Base-by-base conservation (phyloP, 1,140 invertebrate genomes). In the Pogonus chalceus region DNA sequence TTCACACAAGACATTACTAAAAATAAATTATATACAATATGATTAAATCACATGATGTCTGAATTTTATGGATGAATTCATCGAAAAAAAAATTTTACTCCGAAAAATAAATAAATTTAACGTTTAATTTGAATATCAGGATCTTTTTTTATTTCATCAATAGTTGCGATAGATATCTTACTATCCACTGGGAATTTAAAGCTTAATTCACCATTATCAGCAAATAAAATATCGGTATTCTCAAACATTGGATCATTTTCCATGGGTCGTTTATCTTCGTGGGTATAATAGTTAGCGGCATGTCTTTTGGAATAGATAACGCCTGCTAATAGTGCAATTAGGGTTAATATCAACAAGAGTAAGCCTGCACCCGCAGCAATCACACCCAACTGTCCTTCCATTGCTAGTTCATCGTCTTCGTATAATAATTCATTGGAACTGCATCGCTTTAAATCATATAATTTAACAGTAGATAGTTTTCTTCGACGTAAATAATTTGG, bases 211-310 rank as follows among this genome's bases (percentile, higher is more conserved):
- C 55, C 51, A 10, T 63, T 64, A 47, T 65, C 65, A 47, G 62
- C 62, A 50, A 69, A 66, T 9, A 68, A 55, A 0, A 62, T 61
- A 52, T 63, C 66, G 49, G 65, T 22, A 53, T 73, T 75, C 2
- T 77, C 75, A 49, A 75, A 74, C 37, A 75, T 73, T 16, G 72
- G 71, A 54, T 77, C 76, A 1, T 64, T 64, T 54, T 71, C 68
- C 64, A 59, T 52, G 1, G 61, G 51, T 12, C 78, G 64, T 58
- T 83, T 81, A 58, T 83, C 81, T 65, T 85, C 84, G 63, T 84
- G 77, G 0, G 84, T 86, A 65, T 87, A 86, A 63, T 87, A 87
- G 26, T 79, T 79, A 9, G 82, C 83, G 0, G 82, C 77, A 56
- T 84, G 80, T 16, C 81, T 72, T 35, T 76, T 69, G 21, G 80